These are phyloP conservation scores for Myotis davidii DNA, from an alignment of 2,113 vertebrate genomes.

Conservation along the genomic window DNA sequence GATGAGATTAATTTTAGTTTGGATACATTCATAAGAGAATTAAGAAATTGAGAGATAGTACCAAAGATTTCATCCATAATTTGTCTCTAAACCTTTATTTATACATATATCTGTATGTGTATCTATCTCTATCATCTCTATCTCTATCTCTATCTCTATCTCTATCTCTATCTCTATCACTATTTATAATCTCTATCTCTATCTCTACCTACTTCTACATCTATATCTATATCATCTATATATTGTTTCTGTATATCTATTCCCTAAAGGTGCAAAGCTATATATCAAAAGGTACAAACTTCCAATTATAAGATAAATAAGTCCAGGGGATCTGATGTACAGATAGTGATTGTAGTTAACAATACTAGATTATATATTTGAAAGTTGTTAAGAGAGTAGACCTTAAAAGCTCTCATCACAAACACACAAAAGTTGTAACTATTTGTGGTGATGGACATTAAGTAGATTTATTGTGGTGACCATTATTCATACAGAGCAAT, in stretches of 20 bases:
- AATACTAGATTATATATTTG: not conserved
- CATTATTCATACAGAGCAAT: not conserved
- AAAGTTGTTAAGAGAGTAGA: not conserved
- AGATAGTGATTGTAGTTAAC: not conserved
- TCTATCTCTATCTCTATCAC: no score
- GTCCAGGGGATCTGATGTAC: not conserved
- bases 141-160: no score
- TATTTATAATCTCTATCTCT: no score
- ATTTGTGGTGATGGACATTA: not conserved
- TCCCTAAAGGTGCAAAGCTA: not conserved
- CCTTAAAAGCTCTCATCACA: not conserved
- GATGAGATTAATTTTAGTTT: not conserved
- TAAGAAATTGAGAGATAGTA: not conserved
- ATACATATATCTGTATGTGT: not conserved
- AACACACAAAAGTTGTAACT: not conserved
- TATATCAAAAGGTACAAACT: not conserved
- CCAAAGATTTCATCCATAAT: not conserved
- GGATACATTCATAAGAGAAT: not conserved
- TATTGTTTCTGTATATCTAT: not conserved
- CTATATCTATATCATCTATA: not conserved
- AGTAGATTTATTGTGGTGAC: not conserved
- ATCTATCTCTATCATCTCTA: not conserved
- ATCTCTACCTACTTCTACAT: no score
- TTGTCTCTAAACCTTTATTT: not conserved
- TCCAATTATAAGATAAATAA: not conserved